Base-by-base conservation (phyloP, 2,888 invertebrate genomes). In the Dromius quadrimaculatus region DNA sequence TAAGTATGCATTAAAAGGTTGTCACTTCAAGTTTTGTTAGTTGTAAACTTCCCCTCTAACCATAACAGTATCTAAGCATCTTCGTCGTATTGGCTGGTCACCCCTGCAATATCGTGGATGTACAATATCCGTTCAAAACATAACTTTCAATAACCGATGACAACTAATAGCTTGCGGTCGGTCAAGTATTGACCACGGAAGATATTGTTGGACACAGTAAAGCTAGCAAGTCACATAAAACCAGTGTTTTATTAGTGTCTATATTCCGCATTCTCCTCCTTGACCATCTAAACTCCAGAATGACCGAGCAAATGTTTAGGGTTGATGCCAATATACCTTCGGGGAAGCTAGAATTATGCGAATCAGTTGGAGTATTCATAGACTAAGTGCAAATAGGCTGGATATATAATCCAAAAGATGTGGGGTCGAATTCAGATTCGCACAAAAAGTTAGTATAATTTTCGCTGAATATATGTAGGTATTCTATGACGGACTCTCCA, bases 81-180 rank as follows among this genome's bases (percentile, higher is more conserved):
- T 9, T 45, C 6, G 17, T 1, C 17, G 2, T 5, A 2, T 11
- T 36, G n/a, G 15, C 11, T 41, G 41, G 11, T 17, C 41, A 41
- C 47, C 47, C 23, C 47, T 47, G 20, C 20, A 11, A 41, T 19
- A 63, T 41, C 45, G 28, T 1, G 62, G 43, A 23, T 45, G 43
- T 43, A 8, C 17, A 54, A 36, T 59, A 68, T 68, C 36, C 68
- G 68, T 68, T 68, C 68, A 28, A 34, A 76, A 77, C 78, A 77
- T 78, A 78, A 78, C 76, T 78, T 77, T 77, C 77, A 78, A 78
- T 78, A 78, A 77, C 77, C 76, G 77, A 78, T 77, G 78, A 78
- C 78, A 78, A 76, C 77, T 78, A 78, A 78, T 78, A 74, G 75
- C 71, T 73, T 20, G 32, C 34, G 64, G 47, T 13, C 61, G 64